A percentile compares a stretch with the other conserved stretches of the same genome.
phyloP scores from a whole-genome alignment of 1,140 invertebrate species.

The Atta cephalotes region DNA sequence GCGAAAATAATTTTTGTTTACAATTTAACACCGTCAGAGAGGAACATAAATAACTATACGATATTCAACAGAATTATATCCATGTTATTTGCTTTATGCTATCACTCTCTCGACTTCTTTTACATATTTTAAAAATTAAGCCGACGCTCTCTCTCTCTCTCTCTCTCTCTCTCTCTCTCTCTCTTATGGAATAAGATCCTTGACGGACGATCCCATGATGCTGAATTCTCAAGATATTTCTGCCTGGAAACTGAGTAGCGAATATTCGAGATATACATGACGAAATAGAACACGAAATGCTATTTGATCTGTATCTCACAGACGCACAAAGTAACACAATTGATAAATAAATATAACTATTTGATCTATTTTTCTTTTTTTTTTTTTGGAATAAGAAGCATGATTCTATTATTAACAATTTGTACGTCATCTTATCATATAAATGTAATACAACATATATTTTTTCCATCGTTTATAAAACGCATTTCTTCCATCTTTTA shows the following conservation, averaged over 20 bases:
- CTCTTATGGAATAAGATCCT: slow-evolving; percentile 22
- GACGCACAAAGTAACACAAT: neutral
- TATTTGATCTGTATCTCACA: neutral
- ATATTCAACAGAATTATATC: neutral
- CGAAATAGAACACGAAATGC: slow-evolving; percentile 29
- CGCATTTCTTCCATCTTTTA: neutral
- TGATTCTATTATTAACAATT: neutral
- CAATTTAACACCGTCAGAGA: slow-evolving; percentile 15
- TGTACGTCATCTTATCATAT: neutral
- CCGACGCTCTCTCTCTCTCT: neutral
- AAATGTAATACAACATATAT: neutral
- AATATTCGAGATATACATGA: slow-evolving; percentile 8
- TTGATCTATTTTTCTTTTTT: neutral
- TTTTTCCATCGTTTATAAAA: neutral
- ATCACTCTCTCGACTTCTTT: slow-evolving; percentile 3
- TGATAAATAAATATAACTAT: neutral
- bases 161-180: no score
- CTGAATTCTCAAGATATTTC: slow-evolving; percentile 44
- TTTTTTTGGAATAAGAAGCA: neutral
- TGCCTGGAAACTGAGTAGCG: neutral
- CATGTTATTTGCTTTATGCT: neutral
- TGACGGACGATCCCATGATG: neutral
- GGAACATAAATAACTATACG: slow-evolving; percentile 6
- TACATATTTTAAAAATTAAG: slow-evolving; percentile 42
- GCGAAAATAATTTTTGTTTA: slow-evolving; percentile 4